These are phyloP conservation scores for Phthorimaea operculella DNA, from an alignment of 1,140 invertebrate genomes.

Conservation along the genomic window DNA sequence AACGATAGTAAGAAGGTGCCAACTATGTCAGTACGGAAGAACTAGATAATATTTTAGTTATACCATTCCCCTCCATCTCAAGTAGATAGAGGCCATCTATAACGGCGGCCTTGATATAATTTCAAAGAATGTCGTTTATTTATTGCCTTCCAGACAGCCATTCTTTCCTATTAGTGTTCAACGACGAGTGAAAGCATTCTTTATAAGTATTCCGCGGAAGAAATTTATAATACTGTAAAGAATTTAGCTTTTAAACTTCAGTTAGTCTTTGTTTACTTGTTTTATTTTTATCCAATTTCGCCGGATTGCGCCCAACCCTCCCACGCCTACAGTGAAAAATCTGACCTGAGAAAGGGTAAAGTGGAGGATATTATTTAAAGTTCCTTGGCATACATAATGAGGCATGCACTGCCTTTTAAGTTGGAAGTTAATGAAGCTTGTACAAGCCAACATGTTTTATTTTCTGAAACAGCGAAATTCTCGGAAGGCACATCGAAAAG, in stretches of 20 bases:
- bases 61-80: neutral
- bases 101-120: neutral
- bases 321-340: neutral
- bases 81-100: neutral
- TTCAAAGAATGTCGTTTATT: constrained; percentile 2
- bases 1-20: too few relatives aligned
- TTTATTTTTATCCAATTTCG: neutral
- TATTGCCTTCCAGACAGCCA: neutral
- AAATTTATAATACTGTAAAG: neutral
- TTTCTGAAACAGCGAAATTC: neutral
- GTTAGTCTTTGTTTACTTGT: neutral
- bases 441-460: too few relatives aligned
- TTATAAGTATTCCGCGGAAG: neutral
- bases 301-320: neutral
- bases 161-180: constrained; percentile 6
- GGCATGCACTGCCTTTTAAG: too few relatives aligned
- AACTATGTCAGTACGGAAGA: too few relatives aligned
- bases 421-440: too few relatives aligned
- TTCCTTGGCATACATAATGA: too few relatives aligned
- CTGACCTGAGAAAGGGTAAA: neutral
- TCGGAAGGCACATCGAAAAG: neutral
- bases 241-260: neutral
- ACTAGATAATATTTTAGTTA: neutral
- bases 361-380: neutral
- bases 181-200: constrained; percentile 1